Evolutionary conservation across 2,888 invertebrate genomes (phyloP).

Genomic region (Nomada ferruginata): DNA sequence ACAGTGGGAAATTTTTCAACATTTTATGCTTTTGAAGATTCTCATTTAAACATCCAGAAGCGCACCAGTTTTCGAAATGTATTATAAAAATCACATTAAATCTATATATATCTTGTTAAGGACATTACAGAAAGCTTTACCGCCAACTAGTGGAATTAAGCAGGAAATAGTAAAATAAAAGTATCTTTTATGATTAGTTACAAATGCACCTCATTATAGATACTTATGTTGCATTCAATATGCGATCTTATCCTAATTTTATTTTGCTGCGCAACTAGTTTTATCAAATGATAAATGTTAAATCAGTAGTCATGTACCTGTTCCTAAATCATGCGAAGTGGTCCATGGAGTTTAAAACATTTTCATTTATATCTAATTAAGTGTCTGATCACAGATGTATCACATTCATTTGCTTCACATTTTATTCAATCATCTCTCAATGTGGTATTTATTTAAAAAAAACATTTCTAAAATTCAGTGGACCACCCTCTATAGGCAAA

Average conservation of each 20-base stretch:
- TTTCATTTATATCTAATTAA: slow-evolving; percentile 34
- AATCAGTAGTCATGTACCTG: slow-evolving; percentile 34
- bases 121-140: slow-evolving; percentile 72
- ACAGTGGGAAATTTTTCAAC: slow-evolving; percentile 81
- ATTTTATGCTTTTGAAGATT: slow-evolving; percentile 68
- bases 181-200: slow-evolving; percentile 68
- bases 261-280: slow-evolving; percentile 50
- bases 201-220: slow-evolving; percentile 80
- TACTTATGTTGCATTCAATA: slow-evolving; percentile 75
- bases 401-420: slow-evolving; percentile 41
- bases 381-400: slow-evolving; percentile 44
- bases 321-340: slow-evolving; percentile 38
- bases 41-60: slow-evolving; percentile 74
- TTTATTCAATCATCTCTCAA: slow-evolving; percentile 18
- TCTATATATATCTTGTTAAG: slow-evolving; percentile 67
- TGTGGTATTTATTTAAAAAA: slow-evolving; percentile 25
- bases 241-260: slow-evolving; percentile 79
- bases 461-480: slow-evolving; percentile 48
- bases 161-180: slow-evolving; percentile 73
- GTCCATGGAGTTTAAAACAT: slow-evolving; percentile 29
- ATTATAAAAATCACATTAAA: slow-evolving; percentile 66
- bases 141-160: slow-evolving; percentile 76
- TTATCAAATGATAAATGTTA: slow-evolving; percentile 31
- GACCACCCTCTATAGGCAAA: slow-evolving; percentile 44
- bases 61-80: slow-evolving; percentile 72